phyloP scores from a whole-genome alignment of 2,888 invertebrate genomes.

The Drosophila rubida region DNA sequence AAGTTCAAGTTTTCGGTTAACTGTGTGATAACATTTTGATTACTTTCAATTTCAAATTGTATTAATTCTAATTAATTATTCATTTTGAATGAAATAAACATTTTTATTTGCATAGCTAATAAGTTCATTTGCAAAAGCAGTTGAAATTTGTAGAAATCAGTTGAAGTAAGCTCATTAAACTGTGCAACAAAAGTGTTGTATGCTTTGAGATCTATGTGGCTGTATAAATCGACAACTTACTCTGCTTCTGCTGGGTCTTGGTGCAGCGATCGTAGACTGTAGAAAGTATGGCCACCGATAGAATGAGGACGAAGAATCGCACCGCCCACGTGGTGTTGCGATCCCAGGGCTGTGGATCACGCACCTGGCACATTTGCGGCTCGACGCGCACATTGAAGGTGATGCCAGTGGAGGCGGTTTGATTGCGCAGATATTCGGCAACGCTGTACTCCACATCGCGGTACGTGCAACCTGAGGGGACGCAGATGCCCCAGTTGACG shows the following conservation, averaged over 20 bases:
- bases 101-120: no score
- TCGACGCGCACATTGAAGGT: conserved; percentile 87
- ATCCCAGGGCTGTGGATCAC: conserved; percentile 84
- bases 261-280: conserved; percentile 82
- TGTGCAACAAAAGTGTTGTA: no score
- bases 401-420: conserved; percentile 86
- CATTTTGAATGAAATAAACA: no score
- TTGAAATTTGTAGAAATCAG: no score
- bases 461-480: conserved; percentile 87
- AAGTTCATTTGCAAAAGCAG: no score
- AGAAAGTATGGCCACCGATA: conserved; percentile 83
- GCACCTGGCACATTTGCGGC: conserved; percentile 87
- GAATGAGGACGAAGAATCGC: conserved; percentile 85
- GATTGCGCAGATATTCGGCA: conserved; percentile 85
- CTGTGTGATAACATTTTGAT: no score
- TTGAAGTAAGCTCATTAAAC: background rate
- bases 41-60: no score
- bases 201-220: background rate
- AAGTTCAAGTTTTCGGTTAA: no score
- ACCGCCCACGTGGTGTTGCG: conserved; percentile 86
- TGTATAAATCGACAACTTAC: conserved; percentile 57
- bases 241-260: conserved; percentile 70
- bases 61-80: no score
- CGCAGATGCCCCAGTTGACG: conserved; percentile 89
- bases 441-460: conserved; percentile 87